Conservation (phyloP, 2,797 vertebrate genomes). For the Cynopterus sphinx region DNA sequence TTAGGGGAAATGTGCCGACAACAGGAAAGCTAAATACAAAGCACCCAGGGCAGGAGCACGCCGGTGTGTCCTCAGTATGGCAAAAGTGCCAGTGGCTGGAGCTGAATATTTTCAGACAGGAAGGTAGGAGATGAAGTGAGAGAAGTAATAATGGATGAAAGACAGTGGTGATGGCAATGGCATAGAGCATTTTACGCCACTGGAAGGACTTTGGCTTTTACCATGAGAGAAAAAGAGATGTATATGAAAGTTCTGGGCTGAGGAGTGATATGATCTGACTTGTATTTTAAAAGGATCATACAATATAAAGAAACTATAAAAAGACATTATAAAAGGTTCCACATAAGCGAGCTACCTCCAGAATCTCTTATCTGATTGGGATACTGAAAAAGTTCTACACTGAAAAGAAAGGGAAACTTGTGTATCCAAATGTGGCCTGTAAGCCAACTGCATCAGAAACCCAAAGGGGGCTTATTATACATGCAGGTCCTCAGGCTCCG, state of each 20-base stretch:
- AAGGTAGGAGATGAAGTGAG: neutral
- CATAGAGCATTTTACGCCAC: neutral
- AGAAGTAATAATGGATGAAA: neutral
- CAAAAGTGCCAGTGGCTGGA: neutral
- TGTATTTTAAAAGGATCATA: slow-evolving; percentile 24
- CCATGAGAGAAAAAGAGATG: neutral
- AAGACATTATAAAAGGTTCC: neutral
- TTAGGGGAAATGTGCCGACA: neutral
- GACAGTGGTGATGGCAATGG: neutral
- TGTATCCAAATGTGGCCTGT: neutral
- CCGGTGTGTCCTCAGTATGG: neutral
- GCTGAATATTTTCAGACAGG: neutral
- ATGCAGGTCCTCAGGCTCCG: neutral
- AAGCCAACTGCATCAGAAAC: neutral
- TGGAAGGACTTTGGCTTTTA: neutral
- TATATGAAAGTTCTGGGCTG: neutral
- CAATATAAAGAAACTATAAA: neutral
- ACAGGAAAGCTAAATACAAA: neutral
- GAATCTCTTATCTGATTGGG: neutral
- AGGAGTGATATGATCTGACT: neutral
- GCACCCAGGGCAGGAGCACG: neutral
- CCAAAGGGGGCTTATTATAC: neutral
- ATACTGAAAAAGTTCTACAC: neutral
- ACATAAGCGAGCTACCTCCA: neutral
- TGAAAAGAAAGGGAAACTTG: neutral